Evolutionary conservation across 2,797 vertebrate genomes (phyloP), one percentile per base, ranked within the genome.

Genomic region (Phalloptychus januarius): DNA sequence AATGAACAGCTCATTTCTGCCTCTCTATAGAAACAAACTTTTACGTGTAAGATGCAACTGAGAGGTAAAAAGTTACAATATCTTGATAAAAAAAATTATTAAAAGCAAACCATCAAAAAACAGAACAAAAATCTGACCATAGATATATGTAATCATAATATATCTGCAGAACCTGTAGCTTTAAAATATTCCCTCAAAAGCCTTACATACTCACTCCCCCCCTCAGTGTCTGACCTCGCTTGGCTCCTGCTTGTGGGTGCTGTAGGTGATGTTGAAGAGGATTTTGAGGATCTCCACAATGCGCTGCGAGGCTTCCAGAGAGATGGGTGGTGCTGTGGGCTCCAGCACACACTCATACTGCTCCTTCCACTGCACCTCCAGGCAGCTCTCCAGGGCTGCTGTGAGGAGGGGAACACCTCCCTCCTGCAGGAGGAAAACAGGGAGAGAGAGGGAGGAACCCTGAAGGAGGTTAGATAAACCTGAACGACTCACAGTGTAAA

Each of bases 211-310:
- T 2, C 11, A 15, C 54, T 58, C 31, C 13, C 4, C 52, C 2
- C n/a, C 31, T 28, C n/a, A 36, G 15, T 71, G 42, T 74, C 88
- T 79, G 46, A 96, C 95, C 93, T 96, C 95, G 28, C 92, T 94
- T 0, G 95, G 93, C 73, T 94, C 93, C 87, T 93, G 93, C 77
- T 91, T 91, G 91, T 94, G 96, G 46, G 79, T 83, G 78, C 92
- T 95, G 91, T 94, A 91, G 23, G 95, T 96, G 83, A 96, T 91
- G 83, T 95, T 96, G 84, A 96, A 96, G 71, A 96, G 92, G 80
- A 95, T 95, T 90, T 97, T 96, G 74, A 96, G 94, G 78, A 96
- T 91, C 91, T 96, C 95, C 33, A 90, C 84, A 73, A 94, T 78
- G 0, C 91, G 88, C 83, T 96, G 95, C 36, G 94, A 94, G 15